Conservation (phyloP, 2,113 vertebrate species). For the Gobio gobio region DNA sequence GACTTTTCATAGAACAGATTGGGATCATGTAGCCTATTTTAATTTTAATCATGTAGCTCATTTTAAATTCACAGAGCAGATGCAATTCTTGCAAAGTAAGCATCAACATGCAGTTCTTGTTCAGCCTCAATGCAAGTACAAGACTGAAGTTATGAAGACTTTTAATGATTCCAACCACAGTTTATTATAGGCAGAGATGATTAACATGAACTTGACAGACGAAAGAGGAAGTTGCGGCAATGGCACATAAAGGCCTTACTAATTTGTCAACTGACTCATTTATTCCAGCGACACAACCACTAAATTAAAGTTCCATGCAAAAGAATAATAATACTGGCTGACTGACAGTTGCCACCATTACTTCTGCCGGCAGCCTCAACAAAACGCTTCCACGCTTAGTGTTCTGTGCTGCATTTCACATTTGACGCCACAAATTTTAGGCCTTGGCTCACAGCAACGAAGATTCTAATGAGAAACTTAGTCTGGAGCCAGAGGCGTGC, state of each 20-base stretch:
- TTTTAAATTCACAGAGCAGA: background rate
- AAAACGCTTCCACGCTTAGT: background rate
- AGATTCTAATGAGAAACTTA: slow-evolving; percentile 48
- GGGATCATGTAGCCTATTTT: background rate
- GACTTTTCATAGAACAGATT: background rate
- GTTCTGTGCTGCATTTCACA: background rate
- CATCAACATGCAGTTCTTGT: background rate
- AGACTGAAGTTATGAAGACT: slow-evolving; percentile 13
- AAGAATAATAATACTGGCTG: slow-evolving; percentile 47
- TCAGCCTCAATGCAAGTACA: background rate
- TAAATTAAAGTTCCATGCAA: slow-evolving; percentile 44
- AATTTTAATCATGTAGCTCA: background rate
- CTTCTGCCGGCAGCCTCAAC: slow-evolving; percentile 2
- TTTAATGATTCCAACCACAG: slow-evolving; percentile 33
- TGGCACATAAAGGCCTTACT: slow-evolving; percentile 30
- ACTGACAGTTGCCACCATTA: slow-evolving; percentile 24
- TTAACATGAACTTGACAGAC: slow-evolving; percentile 4
- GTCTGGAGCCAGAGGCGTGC: slow-evolving; percentile 41
- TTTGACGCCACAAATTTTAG: slow-evolving; percentile 43
- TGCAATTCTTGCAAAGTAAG: background rate
- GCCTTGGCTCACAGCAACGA: background rate
- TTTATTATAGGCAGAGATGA: slow-evolving; percentile 39
- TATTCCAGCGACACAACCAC: slow-evolving; percentile 51
- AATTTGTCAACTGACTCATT: slow-evolving; percentile 49
- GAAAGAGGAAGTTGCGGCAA: slow-evolving; percentile 45